A percentile compares a stretch with the other conserved stretches of the same genome.
phyloP scores from a whole-genome alignment of 2,113 vertebrate genomes.

The Pollachius pollachius region DNA sequence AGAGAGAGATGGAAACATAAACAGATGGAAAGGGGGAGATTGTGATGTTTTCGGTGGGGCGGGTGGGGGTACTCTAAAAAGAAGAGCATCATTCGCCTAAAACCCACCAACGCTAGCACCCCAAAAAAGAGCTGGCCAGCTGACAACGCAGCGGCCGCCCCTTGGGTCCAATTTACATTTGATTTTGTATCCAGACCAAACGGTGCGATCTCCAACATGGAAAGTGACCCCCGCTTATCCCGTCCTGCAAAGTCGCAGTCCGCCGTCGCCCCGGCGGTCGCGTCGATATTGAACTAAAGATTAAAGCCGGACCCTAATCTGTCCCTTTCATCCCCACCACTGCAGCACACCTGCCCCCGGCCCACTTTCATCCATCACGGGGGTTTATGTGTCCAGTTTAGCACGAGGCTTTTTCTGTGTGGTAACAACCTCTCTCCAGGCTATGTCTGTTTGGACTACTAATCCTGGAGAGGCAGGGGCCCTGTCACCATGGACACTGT shows the following conservation, averaged over 20 bases:
- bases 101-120: no score
- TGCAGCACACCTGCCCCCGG: neutral
- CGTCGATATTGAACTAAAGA: constrained; percentile 15
- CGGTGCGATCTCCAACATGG: no score
- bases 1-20: no score
- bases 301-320: constrained; percentile 12
- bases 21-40: no score
- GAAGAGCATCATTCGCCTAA: neutral
- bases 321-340: neutral
- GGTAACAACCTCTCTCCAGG: neutral
- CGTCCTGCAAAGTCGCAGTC: neutral
- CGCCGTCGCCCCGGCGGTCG: neutral
- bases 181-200: neutral
- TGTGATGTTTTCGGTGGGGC: neutral
- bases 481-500: no score
- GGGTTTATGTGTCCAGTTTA: constrained; percentile 2
- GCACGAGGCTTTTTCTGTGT: neutral
- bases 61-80: neutral
- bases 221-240: neutral
- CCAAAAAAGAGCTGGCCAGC: no score
- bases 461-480: constrained; percentile 1
- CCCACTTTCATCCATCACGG: constrained; percentile 10
- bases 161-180: no score
- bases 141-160: no score
- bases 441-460: constrained; percentile 7